phyloP scores from a whole-genome alignment of 2,113 vertebrate species.

The Sterrhoptilus dennistouni region DNA sequence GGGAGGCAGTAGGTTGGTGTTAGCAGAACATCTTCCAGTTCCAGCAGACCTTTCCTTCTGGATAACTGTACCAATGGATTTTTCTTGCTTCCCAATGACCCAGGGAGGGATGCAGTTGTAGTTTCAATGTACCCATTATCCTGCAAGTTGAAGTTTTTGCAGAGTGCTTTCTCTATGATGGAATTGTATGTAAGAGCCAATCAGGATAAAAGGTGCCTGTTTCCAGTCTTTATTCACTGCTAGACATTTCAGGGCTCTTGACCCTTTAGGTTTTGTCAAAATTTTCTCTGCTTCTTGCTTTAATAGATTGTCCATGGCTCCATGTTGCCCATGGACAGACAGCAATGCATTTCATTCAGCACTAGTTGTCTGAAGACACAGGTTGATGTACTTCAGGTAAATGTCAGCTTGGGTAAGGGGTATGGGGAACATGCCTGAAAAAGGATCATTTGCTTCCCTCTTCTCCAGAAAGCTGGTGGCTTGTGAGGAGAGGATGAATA shows the following conservation, averaged over 20 bases:
- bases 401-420: background rate
- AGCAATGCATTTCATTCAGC: background rate
- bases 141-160: background rate
- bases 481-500: background rate
- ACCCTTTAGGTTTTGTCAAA: background rate
- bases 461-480: background rate
- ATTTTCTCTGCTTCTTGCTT: background rate
- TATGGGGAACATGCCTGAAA: background rate
- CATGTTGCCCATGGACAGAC: background rate
- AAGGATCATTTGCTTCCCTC: background rate
- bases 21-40: slow-evolving; percentile 52
- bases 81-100: background rate
- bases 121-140: rapidly evolving
- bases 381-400: background rate
- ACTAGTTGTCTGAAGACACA: background rate
- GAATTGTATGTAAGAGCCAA: background rate
- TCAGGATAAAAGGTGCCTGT: background rate
- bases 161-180: background rate
- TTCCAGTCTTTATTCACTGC: background rate
- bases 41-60: slow-evolving; percentile 18
- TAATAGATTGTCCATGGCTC: background rate
- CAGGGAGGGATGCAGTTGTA: background rate
- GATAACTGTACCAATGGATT: background rate
- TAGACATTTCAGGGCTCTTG: background rate
- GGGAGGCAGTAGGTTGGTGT: slow-evolving; percentile 23